Evolutionary conservation across 2,797 vertebrate genomes (phyloP), one percentile per base, ranked within the genome.

Genomic region (Anas acuta): DNA sequence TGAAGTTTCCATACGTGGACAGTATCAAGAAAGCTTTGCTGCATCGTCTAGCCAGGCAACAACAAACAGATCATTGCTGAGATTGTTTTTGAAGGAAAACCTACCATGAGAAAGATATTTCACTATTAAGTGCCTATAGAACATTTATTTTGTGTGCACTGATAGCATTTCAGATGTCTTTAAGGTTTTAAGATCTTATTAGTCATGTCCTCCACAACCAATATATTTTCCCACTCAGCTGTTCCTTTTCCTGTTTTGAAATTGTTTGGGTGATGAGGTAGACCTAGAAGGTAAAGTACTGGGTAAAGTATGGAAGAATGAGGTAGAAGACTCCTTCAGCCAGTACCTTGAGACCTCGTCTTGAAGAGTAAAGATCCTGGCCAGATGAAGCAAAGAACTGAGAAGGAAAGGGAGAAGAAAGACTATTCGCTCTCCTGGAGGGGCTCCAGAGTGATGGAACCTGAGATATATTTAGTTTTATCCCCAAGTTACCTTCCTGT

Each of bases 401-500:
- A 61, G 67, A 93, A 89, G 28, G 18, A 65, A 91, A 84, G 62
- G 26, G 45, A 86, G 75, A 81, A 86, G n/a, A 67, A 73, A 73
- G 43, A 79, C 23, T 70, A 73, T 41, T 84, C 13, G 8, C 9
- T 35, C 17, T 80, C 49, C 71, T 92, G 88, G 83, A 95, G 47
- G 1, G 2, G 76, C 43, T 94, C 70, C 84, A 85, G 65, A 25
- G 26, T 41, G 47, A 53, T 3, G 74, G 57, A 94, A 74, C 51
- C 49, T 15, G 32, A 72, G 70, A 64, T 91, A 84, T 89, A 93
- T 93, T 95, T 95, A 95, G 66, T 84, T 89, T 73, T 76, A 89
- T 61, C 89, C 66, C 37, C 71, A 69, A 84, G 71, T 86, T 86
- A 90, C 83, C 82, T 78, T 39, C 56, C 26, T 73, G 45, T 90